Conservation (phyloP, 1,140 invertebrate genomes). For the Trypoxylus dichotomus region DNA sequence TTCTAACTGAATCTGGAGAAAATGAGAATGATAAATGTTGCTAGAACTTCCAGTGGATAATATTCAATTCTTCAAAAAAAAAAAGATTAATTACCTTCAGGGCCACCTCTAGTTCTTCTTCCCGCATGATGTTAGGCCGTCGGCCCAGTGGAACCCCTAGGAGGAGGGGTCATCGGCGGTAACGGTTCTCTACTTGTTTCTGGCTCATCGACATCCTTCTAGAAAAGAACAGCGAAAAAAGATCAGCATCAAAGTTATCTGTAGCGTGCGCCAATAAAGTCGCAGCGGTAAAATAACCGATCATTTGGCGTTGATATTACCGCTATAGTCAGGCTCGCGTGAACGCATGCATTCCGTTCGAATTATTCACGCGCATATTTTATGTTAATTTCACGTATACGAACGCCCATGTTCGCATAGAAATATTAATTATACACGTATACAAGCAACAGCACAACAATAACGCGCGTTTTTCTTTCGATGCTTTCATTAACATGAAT, state of each 20-base stretch:
- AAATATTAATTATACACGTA: not conserved
- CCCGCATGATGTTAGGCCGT: conserved; percentile 67
- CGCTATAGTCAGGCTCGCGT: no score
- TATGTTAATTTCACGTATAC: not conserved
- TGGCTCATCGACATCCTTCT: not conserved
- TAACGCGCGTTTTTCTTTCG: not conserved
- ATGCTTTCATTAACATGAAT: not conserved
- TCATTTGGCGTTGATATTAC: no score
- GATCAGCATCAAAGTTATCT: not conserved
- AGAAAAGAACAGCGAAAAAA: not conserved
- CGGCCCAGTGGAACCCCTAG: conserved; percentile 33
- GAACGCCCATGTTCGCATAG: not conserved
- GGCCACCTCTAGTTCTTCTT: conserved; percentile 91
- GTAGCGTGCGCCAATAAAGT: not conserved
- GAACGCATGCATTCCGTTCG: no score
- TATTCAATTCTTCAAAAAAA: no score
- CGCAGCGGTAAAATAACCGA: not conserved
- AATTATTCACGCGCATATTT: not conserved
- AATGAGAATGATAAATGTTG: no score
- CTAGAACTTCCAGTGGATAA: no score
- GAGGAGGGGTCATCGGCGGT: conserved; percentile 37
- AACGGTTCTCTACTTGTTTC: conserved; percentile 20
- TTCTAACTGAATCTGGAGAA: no score
- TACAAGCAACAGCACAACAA: not conserved
- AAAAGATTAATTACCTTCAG: conserved; percentile 68